These are phyloP conservation scores for Actinernus sp. DNA, from an alignment of 92 coral and sea anemone genomes.

Conservation along the genomic window DNA sequence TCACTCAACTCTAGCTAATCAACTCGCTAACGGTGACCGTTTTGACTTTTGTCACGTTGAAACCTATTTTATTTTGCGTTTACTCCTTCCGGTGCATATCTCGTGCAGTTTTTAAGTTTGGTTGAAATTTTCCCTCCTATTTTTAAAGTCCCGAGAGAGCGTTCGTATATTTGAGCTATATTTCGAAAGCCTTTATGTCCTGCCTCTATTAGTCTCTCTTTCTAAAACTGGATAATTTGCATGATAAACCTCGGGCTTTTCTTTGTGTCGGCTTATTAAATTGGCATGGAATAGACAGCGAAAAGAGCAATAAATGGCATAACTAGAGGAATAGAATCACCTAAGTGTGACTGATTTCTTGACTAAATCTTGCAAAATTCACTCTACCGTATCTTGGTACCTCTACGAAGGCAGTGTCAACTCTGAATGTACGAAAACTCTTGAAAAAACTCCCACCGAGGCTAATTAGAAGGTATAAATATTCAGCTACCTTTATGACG, in stretches of 20 bases:
- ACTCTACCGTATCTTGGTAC: background rate
- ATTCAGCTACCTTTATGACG: slow-evolving; percentile 20
- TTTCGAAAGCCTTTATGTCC: background rate
- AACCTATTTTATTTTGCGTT: too few relatives aligned
- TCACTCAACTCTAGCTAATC: slow-evolving; percentile 65
- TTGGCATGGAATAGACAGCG: slow-evolving; percentile 35
- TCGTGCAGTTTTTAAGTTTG: too few relatives aligned
- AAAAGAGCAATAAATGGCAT: slow-evolving; percentile 29
- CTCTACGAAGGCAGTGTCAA: background rate
- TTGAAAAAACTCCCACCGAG: too few relatives aligned
- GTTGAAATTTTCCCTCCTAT: background rate
- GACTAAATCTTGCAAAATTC: background rate
- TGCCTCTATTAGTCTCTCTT: background rate
- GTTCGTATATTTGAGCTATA: background rate
- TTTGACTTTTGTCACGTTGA: too few relatives aligned
- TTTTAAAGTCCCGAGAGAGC: too few relatives aligned
- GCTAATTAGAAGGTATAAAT: too few relatives aligned
- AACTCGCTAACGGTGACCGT: slow-evolving; percentile 50
- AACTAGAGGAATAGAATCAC: slow-evolving; percentile 5
- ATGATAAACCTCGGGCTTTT: slow-evolving; percentile 22
- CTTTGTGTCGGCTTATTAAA: slow-evolving; percentile 18
- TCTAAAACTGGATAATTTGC: slow-evolving; percentile 19
- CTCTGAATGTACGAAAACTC: background rate
- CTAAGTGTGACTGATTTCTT: slow-evolving; percentile 1
- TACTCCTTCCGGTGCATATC: too few relatives aligned